Percentiles rank a stretch among this genome's conserved stretches.
Conservation (phyloP, 2,797 vertebrate genomes). For the Meda fulgida region DNA sequence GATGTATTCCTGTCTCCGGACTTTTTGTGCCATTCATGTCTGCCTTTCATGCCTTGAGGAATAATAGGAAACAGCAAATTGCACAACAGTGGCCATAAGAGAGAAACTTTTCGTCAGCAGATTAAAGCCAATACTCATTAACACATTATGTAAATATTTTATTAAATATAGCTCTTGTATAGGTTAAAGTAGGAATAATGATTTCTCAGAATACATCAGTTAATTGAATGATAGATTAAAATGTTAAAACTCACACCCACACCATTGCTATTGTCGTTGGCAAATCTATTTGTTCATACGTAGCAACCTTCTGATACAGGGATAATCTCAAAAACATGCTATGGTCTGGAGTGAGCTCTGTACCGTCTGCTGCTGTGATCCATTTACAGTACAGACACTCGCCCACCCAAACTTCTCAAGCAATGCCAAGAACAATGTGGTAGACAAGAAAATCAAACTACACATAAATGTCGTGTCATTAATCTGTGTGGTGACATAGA, state of each 20-base stretch:
- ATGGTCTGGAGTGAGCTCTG: not conserved
- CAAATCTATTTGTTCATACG: not conserved
- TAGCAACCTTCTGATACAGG: not conserved
- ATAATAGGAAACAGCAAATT: not conserved
- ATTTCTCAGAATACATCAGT: not conserved
- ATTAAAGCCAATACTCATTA: not conserved
- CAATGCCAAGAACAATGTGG: constrained; percentile 2
- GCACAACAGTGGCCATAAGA: not conserved
- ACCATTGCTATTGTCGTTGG: not conserved
- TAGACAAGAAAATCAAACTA: not conserved
- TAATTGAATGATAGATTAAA: not conserved
- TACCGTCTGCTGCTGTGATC: not conserved
- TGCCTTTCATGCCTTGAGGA: not conserved
- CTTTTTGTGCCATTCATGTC: not conserved
- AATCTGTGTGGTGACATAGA: not conserved
- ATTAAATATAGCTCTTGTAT: not conserved
- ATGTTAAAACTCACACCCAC: too few species aligned
- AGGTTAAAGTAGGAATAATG: not conserved
- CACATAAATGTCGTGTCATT: not conserved
- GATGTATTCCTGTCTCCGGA: not conserved
- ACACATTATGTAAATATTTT: not conserved
- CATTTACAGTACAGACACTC: not conserved
- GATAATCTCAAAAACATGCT: not conserved
- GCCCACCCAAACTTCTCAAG: not conserved
- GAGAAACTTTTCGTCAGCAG: not conserved